phyloP scores from a whole-genome alignment of 1,140 invertebrate species.

The Temnothorax longispinosus region DNA sequence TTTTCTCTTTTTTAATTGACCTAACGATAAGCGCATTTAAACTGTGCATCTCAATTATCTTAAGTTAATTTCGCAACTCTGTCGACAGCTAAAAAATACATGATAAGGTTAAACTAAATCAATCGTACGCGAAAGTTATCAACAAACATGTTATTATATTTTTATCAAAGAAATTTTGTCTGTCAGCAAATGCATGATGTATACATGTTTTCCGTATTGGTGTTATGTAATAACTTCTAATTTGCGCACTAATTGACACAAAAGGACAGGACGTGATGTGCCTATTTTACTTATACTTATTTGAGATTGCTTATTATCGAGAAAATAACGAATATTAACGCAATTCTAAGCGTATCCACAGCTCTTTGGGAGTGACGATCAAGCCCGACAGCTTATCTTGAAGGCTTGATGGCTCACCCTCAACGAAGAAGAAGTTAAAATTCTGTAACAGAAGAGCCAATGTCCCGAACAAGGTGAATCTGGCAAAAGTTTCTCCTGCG shows the following conservation, averaged over 20 bases:
- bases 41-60: background rate
- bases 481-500: conserved; percentile 90
- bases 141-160: background rate
- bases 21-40: background rate
- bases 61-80: background rate
- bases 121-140: too few relatives aligned
- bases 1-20: background rate
- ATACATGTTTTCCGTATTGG: too few relatives aligned
- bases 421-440: conserved; percentile 85
- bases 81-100: too few relatives aligned
- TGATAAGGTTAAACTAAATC: too few relatives aligned
- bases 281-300: background rate
- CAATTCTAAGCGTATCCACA: conserved; percentile 77
- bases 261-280: background rate
- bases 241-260: background rate
- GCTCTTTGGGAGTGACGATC: conserved; percentile 78
- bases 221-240: background rate
- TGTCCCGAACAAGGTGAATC: conserved; percentile 89
- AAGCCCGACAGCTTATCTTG: conserved; percentile 80
- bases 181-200: too few relatives aligned
- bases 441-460: conserved; percentile 89
- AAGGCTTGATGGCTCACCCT: conserved; percentile 78
- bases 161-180: too few relatives aligned
- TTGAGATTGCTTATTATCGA: background rate
- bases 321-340: conserved; percentile 43